Evolutionary conservation across 2,113 vertebrate species (phyloP), one percentile per base, ranked within the genome.

Genomic region (Butorides virescens): DNA sequence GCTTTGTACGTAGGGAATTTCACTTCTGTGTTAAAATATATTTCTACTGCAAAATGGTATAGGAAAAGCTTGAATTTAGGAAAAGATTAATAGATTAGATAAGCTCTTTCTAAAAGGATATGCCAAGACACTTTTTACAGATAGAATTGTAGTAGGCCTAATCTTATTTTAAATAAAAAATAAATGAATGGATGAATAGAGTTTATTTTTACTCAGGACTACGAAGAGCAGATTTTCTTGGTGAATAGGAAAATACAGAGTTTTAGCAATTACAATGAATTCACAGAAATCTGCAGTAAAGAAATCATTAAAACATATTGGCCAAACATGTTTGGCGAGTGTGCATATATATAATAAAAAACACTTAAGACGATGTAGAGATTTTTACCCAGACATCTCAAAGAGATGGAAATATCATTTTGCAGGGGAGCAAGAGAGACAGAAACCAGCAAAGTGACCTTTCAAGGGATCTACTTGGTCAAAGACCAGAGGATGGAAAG

Each of bases 251-350:
- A 82, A 92, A 66, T 46, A 72, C 4, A 26, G 37, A 59, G 74
- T 93, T 97, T 93, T 92, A 92, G 50, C 59, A 94, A 90, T 89
- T 95, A 94, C 59, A 96, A 67, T 77, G 92, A 94, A 82, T 86
- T 91, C 91, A 84, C 37, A 44, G 89, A 96, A 96, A 80, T 65
- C 55, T 92, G 55, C 68, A 88, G 63, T 66, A 90, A 96, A 94
- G 59, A 96, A 94, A 95, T 75, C 42, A 85, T 90, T 96, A 88
- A 62, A 96, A 92, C 42, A 56, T 78, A 88, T 79, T 14, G 15
- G 46, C 65, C 92, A 93, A 96, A 95, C 81, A 83, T 11, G 2
- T 42, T 59, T 88, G 73, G 71, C 2, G 6, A 86, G 22, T 46
- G 27, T 68, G 30, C 4, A 15, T 27, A 19, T 26, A 62, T 22